These are phyloP conservation scores for Neolamprologus longior DNA, from an alignment of 2,113 vertebrate species.

Conservation along the genomic window DNA sequence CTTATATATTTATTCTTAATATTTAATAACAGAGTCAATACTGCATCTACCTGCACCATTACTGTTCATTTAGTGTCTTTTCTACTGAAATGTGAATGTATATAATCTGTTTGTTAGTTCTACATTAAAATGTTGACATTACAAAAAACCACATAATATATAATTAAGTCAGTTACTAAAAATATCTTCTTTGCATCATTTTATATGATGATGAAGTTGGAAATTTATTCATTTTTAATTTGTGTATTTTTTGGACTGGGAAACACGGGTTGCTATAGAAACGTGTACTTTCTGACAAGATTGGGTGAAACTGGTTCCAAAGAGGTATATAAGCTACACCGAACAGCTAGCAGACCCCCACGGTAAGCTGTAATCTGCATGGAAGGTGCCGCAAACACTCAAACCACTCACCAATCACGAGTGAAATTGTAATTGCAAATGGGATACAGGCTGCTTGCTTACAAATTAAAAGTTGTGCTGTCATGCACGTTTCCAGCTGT, in stretches of 20 bases:
- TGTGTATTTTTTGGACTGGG: neutral
- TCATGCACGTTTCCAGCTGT: neutral
- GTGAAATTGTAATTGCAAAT: neutral
- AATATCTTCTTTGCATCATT: accelerated
- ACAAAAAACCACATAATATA: accelerated
- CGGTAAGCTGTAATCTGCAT: neutral
- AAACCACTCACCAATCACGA: neutral
- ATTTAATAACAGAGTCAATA: neutral
- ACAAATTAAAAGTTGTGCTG: neutral
- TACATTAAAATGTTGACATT: neutral
- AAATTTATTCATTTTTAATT: neutral
- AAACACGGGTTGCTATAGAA: neutral
- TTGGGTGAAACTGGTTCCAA: neutral
- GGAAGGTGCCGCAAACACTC: neutral
- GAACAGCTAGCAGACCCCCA: neutral
- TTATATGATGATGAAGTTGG: neutral
- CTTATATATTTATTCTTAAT: neutral
- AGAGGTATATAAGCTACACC: accelerated
- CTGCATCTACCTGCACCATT: neutral
- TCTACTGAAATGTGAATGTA: neutral
- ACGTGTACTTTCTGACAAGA: neutral
- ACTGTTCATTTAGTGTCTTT: neutral
- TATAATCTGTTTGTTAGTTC: neutral
- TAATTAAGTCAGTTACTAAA: neutral
- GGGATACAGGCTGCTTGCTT: neutral